phyloP scores from a whole-genome alignment of 2,113 vertebrate species.

The Eubucco bourcierii region DNA sequence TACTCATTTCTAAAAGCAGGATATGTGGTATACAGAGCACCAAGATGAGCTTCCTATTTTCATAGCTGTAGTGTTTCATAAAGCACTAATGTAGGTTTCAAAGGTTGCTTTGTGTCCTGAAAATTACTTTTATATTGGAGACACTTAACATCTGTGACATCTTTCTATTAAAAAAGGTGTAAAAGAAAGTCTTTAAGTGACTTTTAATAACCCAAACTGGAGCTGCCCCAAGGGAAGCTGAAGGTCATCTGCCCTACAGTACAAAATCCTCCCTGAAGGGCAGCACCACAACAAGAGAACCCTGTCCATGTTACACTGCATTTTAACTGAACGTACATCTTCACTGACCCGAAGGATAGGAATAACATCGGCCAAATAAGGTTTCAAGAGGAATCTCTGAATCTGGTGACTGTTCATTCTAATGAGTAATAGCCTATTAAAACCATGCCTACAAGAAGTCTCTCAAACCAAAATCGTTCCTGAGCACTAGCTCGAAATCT shows the following conservation, averaged over 20 bases:
- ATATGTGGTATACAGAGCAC: neutral
- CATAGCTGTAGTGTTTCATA: neutral
- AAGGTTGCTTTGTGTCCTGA: neutral
- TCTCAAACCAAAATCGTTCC: neutral
- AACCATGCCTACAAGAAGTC: neutral
- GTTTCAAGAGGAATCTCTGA: neutral
- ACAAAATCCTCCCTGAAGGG: neutral
- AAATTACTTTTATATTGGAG: neutral
- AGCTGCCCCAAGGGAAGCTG: neutral
- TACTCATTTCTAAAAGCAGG: neutral
- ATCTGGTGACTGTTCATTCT: neutral
- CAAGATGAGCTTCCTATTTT: neutral
- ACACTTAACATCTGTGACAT: neutral
- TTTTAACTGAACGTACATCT: neutral
- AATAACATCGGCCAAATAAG: neutral
- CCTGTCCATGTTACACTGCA: neutral
- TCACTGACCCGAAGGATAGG: neutral
- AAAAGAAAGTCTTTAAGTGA: neutral
- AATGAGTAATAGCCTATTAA: neutral
- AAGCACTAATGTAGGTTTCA: fast-evolving
- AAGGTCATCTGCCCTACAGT: neutral
- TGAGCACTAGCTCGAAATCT: neutral
- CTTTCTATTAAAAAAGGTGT: neutral
- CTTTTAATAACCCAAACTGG: neutral
- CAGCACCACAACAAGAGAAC: neutral